These are phyloP conservation scores for Xanthia togata DNA, from an alignment of 2,888 invertebrate genomes.

Conservation along the genomic window DNA sequence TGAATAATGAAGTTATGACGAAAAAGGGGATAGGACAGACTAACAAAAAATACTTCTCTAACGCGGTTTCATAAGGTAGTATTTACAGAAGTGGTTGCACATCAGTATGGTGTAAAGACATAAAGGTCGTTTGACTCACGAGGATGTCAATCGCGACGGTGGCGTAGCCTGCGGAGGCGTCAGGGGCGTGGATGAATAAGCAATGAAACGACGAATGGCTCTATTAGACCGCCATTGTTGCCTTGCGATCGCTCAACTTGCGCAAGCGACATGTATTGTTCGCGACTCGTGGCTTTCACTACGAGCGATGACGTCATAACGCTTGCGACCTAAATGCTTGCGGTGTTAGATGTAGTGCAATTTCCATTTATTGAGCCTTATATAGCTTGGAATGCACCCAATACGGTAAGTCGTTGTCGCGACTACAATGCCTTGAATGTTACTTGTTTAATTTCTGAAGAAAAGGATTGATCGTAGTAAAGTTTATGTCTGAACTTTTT, in stretches of 20 bases:
- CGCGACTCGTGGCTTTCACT: constrained; percentile 86
- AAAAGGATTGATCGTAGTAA: constrained; percentile 50
- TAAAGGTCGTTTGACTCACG: constrained; percentile 72
- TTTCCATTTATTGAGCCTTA: constrained; percentile 83
- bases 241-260: constrained; percentile 83
- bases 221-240: constrained; percentile 89
- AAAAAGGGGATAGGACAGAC: not conserved
- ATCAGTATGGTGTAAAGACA: constrained; percentile 60
- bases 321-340: constrained; percentile 83
- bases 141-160: constrained; percentile 85
- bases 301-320: constrained; percentile 82
- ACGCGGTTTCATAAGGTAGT: constrained; percentile 8
- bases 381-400: constrained; percentile 75
- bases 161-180: constrained; percentile 84
- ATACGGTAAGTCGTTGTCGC: constrained; percentile 70
- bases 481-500: constrained; percentile 39
- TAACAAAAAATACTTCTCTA: not conserved
- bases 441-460: constrained; percentile 67
- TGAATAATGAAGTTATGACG: not conserved
- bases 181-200: constrained; percentile 90
- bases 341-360: constrained; percentile 82
- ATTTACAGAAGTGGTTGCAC: constrained; percentile 26
- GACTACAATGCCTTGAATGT: constrained; percentile 63
- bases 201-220: constrained; percentile 90
- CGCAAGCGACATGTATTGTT: constrained; percentile 89